A percentile compares a stretch with the other conserved stretches of the same genome.
Conservation (phyloP, 2,888 invertebrate genomes). For the Papilio demoleus region DNA sequence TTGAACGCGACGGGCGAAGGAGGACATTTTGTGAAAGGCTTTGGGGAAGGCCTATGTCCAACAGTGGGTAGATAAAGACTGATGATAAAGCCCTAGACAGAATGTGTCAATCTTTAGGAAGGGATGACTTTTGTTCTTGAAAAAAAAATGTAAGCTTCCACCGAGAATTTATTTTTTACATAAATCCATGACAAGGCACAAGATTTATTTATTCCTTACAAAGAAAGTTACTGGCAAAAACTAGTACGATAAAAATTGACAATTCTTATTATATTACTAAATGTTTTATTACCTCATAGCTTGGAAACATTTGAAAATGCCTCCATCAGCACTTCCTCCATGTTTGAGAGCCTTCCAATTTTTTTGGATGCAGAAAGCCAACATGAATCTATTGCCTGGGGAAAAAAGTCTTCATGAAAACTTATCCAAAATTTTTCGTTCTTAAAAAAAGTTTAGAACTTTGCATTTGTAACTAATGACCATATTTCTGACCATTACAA, state of each 20-base stretch:
- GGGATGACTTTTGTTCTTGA: neutral
- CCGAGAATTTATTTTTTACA: neutral
- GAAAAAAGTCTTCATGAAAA: conserved; percentile 30
- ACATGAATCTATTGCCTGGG: conserved; percentile 64
- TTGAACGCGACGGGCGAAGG: no score
- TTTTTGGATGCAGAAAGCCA: conserved; percentile 75
- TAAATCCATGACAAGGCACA: neutral
- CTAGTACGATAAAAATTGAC: neutral
- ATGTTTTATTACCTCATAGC: conserved; percentile 64
- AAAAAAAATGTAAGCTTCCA: neutral
- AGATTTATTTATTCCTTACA: neutral
- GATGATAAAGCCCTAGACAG: neutral
- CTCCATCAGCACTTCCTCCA: conserved; percentile 76
- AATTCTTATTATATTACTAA: no score
- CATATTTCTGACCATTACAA: no score
- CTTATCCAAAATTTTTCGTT: no score
- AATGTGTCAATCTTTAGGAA: neutral
- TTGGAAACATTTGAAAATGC: conserved; percentile 76
- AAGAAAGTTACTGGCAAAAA: neutral
- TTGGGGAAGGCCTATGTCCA: no score
- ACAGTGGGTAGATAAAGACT: no score
- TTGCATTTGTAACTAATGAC: no score
- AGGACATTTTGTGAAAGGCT: no score
- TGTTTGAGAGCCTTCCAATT: conserved; percentile 78
- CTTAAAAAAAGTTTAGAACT: neutral